Evolutionary conservation across 2,113 vertebrate species (phyloP).

Genomic region (Callospermophilus lateralis): DNA sequence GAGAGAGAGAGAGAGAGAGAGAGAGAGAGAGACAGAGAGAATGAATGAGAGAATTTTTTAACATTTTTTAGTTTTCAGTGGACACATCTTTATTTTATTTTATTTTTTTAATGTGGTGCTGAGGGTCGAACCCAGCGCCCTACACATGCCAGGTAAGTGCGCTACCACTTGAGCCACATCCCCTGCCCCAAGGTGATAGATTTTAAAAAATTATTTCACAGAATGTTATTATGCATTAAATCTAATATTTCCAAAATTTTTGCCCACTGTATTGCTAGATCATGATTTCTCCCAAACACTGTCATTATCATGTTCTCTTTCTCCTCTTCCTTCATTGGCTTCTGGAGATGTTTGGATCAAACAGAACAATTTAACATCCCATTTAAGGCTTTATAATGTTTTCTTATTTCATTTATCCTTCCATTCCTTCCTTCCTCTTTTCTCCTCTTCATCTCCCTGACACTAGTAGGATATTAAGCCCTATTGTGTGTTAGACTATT

Average conservation of each 20-base stretch:
- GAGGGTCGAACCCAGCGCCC: no score
- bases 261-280: background rate
- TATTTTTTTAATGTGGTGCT: no score
- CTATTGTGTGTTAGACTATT: background rate
- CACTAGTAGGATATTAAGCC: background rate
- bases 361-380: background rate
- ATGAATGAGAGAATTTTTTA: no score
- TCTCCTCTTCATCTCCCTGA: no score
- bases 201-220: slow-evolving; percentile 30
- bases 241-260: background rate
- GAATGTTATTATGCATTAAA: background rate
- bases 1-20: no score
- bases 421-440: fast-evolving
- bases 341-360: background rate
- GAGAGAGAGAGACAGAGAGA: no score
- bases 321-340: background rate
- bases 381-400: background rate
- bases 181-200: background rate
- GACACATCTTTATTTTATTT: no score
- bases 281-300: background rate
- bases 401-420: background rate
- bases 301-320: background rate
- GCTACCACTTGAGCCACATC: no score
- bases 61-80: no score
- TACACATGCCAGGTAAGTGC: no score